Evolutionary conservation across 2,797 vertebrate species (phyloP).

Genomic region (Danio albolineatus): DNA sequence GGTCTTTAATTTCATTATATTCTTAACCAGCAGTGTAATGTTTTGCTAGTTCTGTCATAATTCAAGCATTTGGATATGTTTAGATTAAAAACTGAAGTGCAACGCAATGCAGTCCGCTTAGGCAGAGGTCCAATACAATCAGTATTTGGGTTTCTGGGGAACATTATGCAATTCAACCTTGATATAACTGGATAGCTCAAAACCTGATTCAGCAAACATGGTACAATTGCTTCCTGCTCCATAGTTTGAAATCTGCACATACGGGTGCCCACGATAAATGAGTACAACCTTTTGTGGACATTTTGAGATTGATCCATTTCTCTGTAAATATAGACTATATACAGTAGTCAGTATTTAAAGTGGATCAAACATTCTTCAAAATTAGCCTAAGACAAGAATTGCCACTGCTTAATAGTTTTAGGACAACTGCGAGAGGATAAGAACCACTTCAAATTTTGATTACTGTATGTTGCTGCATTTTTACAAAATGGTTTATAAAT

Average conservation of each 20-base stretch:
- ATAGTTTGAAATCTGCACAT: not conserved
- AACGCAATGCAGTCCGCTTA: not conserved
- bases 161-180: slow-evolving; percentile 20
- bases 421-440: no score
- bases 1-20: not conserved
- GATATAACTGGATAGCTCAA: not conserved
- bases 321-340: no score
- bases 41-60: not conserved
- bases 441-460: no score
- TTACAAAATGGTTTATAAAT: no score
- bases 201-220: not conserved
- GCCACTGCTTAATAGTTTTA: no score
- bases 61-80: not conserved
- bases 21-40: not conserved
- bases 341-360: no score
- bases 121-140: slow-evolving; percentile 19
- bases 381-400: no score
- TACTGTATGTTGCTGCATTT: no score
- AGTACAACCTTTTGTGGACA: no score
- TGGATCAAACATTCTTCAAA: no score
- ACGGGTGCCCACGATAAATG: no score
- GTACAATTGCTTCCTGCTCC: not conserved
- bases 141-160: not conserved
- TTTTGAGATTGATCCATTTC: no score
- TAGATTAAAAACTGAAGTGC: not conserved